phyloP scores from a whole-genome alignment of 2,797 vertebrate genomes.

The Leuciscus waleckii region DNA sequence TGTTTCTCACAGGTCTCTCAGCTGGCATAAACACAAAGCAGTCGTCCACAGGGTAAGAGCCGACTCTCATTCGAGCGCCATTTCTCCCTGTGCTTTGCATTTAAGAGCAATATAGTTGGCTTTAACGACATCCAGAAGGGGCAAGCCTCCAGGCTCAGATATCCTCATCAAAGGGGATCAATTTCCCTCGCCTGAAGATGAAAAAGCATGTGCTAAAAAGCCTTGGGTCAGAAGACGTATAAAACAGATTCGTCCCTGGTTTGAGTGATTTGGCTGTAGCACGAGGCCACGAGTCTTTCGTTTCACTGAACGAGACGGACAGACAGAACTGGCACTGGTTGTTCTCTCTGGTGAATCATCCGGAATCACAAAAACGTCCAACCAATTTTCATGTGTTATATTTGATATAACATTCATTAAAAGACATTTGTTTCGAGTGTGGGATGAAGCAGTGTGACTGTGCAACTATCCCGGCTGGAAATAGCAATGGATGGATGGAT shows the following conservation, averaged over 20 bases:
- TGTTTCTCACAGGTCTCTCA: slow-evolving; percentile 34
- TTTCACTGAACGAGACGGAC: neutral
- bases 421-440: neutral
- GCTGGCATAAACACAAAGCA: slow-evolving; percentile 24
- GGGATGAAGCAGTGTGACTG: neutral
- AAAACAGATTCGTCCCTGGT: slow-evolving; percentile 33
- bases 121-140: slow-evolving; percentile 40
- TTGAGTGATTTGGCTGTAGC: slow-evolving; percentile 13
- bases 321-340: neutral
- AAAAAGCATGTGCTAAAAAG: slow-evolving; percentile 28
- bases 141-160: slow-evolving; percentile 37
- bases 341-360: slow-evolving; percentile 12
- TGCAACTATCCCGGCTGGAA: neutral
- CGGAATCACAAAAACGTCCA: neutral
- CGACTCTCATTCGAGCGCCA: neutral
- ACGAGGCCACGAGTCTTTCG: slow-evolving; percentile 20
- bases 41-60: neutral
- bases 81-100: slow-evolving; percentile 49
- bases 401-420: slow-evolving; percentile 14
- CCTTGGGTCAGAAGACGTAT: slow-evolving; percentile 4
- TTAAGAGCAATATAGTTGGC: slow-evolving; percentile 49
- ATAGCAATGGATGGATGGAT: accelerated
- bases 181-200: slow-evolving; percentile 11
- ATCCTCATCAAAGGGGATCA: slow-evolving; percentile 49
- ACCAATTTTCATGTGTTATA: neutral